A percentile compares a stretch with the other conserved stretches of the same genome.
phyloP scores from a whole-genome alignment of 2,113 vertebrate genomes.

The Antidorcas marsupialis region DNA sequence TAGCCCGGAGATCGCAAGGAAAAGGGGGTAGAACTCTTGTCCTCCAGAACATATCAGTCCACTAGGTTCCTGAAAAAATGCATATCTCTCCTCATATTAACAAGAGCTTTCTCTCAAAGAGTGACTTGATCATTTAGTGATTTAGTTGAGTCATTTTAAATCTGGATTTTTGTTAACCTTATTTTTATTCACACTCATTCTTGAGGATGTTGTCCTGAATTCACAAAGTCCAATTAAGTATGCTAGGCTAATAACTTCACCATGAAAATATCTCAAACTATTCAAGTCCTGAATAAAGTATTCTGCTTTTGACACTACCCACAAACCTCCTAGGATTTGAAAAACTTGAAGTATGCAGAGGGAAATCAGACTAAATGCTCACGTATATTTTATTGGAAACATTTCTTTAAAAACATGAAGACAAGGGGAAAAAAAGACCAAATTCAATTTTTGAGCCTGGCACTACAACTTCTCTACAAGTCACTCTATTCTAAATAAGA shows the following conservation, averaged over 20 bases:
- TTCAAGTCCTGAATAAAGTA: conserved; percentile 82
- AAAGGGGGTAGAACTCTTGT: background rate
- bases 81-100: background rate
- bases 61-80: background rate
- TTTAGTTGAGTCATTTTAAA: conserved; percentile 9
- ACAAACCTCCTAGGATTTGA: conserved; percentile 82
- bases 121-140: background rate
- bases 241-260: conserved; percentile 80
- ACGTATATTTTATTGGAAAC: conserved; percentile 78
- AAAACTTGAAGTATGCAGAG: conserved; percentile 76
- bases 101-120: background rate
- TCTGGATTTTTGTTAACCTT: conserved; percentile 35
- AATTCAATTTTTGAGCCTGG: conserved; percentile 79
- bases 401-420: conserved; percentile 71
- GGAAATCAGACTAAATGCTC: conserved; percentile 77
- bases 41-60: background rate
- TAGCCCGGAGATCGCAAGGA: background rate
- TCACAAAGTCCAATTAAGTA: conserved; percentile 79
- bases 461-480: conserved; percentile 69
- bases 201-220: conserved; percentile 74
- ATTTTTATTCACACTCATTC: conserved; percentile 62
- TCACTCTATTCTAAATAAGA: conserved; percentile 76
- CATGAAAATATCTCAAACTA: conserved; percentile 81
- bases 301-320: conserved; percentile 80
- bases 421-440: conserved; percentile 43